Conservation (phyloP, 1,140 invertebrate genomes). For the Drosophila yakuba region DNA sequence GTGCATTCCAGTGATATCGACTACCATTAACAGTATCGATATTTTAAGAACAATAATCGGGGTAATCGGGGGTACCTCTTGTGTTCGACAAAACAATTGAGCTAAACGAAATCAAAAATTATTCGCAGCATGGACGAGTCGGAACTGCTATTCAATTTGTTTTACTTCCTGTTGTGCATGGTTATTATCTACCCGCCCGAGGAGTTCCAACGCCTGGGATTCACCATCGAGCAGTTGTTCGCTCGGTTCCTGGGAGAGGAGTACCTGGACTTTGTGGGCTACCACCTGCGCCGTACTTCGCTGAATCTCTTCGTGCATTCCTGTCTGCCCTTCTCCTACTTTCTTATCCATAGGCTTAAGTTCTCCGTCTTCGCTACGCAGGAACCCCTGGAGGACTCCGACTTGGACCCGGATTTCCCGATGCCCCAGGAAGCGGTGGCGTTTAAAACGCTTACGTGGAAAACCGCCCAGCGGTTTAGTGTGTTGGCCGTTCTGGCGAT, state of each 20-base stretch:
- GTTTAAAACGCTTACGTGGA: conserved; percentile 84
- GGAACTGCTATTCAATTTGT: conserved; percentile 87
- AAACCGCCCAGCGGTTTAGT: conserved; percentile 84
- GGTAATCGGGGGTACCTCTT: background rate
- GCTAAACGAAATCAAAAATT: conserved; percentile 51
- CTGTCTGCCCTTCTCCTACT: conserved; percentile 89
- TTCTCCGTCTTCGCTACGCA: conserved; percentile 85
- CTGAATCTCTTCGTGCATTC: conserved; percentile 89
- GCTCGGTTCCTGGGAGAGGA: conserved; percentile 88
- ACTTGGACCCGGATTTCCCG: conserved; percentile 82
- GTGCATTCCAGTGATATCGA: too few species aligned
- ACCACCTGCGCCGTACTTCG: conserved; percentile 89
- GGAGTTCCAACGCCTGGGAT: conserved; percentile 90
- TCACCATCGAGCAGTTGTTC: conserved; percentile 90
- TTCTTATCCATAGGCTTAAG: conserved; percentile 86
- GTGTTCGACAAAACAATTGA: conserved; percentile 27
- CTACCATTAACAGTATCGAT: background rate
- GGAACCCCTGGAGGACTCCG: conserved; percentile 69
- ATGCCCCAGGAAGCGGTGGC: conserved; percentile 82
- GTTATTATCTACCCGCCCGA: conserved; percentile 91
- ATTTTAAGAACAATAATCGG: conserved; percentile 6
- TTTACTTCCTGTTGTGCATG: conserved; percentile 89
- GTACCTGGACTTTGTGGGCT: conserved; percentile 89
- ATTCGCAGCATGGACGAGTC: conserved; percentile 82
- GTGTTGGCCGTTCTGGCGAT: conserved; percentile 77